A percentile compares a stretch with the other conserved stretches of the same genome.
These are phyloP conservation scores for Meteorus colon DNA, from an alignment of 2,888 invertebrate genomes.

Conservation along the genomic window DNA sequence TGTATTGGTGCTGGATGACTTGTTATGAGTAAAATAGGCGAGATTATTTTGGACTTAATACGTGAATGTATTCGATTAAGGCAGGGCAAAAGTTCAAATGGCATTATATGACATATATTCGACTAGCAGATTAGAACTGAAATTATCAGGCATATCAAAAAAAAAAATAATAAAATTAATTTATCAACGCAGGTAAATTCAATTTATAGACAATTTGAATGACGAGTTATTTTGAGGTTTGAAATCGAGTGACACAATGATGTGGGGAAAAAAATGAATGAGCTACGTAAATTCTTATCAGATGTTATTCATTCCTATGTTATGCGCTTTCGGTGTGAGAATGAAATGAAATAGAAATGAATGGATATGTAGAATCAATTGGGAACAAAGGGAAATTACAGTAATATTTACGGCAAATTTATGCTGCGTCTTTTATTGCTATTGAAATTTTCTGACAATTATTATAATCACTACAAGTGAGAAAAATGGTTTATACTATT, in stretches of 20 bases:
- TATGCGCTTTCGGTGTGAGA: not conserved
- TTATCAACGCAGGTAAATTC: not conserved
- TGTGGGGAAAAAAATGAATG: no score
- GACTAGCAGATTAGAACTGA: not conserved
- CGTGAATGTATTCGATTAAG: not conserved
- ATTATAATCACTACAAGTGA: not conserved
- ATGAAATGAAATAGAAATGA: not conserved
- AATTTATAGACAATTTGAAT: no score
- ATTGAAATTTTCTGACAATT: not conserved
- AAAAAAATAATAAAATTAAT: not conserved
- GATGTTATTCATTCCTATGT: not conserved
- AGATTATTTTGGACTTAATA: not conserved
- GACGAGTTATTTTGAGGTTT: no score
- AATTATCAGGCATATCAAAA: not conserved
- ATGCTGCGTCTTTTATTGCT: not conserved
- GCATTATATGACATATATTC: not conserved
- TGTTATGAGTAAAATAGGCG: not conserved
- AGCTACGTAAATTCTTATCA: no score
- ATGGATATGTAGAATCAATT: not conserved
- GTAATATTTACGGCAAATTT: not conserved
- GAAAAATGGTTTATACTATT: not conserved
- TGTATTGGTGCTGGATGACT: constrained; percentile 12
- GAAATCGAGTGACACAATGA: no score
- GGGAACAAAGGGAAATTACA: not conserved
- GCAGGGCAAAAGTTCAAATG: not conserved